phyloP scores from a whole-genome alignment of 2,113 vertebrate genomes.

The Leptodactylus fuscus region DNA sequence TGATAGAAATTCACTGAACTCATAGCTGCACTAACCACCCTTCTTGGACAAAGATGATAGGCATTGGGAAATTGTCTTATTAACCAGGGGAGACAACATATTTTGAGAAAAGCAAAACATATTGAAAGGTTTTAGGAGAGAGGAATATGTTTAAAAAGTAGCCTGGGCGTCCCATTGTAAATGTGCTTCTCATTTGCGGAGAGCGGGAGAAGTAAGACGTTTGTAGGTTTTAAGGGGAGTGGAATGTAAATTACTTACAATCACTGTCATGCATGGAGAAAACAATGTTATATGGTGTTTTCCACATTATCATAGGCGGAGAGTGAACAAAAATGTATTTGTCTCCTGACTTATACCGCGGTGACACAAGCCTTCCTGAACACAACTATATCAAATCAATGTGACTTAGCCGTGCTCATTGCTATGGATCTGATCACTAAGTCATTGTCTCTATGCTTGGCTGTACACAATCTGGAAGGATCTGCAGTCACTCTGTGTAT shows the following conservation, averaged over 20 bases:
- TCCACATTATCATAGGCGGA: slow-evolving; percentile 39
- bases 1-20: slow-evolving; percentile 54
- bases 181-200: slow-evolving; percentile 57
- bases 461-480: background rate
- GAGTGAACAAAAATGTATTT: slow-evolving; percentile 24
- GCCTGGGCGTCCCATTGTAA: slow-evolving; percentile 41
- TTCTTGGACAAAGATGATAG: slow-evolving; percentile 58
- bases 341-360: background rate
- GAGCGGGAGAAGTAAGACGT: slow-evolving; percentile 44
- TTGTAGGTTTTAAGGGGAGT: slow-evolving; percentile 51
- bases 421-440: background rate
- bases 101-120: slow-evolving; percentile 57
- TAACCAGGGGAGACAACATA: slow-evolving; percentile 58
- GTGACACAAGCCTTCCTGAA: slow-evolving; percentile 17
- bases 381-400: background rate
- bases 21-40: slow-evolving; percentile 44
- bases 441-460: background rate
- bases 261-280: slow-evolving; percentile 58
- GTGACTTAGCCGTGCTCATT: background rate
- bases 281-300: slow-evolving; percentile 53
- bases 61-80: slow-evolving; percentile 54
- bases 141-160: slow-evolving; percentile 50
- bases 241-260: slow-evolving; percentile 59
- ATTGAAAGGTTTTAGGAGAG: slow-evolving; percentile 57
- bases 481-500: background rate